Evolutionary conservation across 2,888 invertebrate species (phyloP).

Genomic region (Cordylochernes scorpioides): DNA sequence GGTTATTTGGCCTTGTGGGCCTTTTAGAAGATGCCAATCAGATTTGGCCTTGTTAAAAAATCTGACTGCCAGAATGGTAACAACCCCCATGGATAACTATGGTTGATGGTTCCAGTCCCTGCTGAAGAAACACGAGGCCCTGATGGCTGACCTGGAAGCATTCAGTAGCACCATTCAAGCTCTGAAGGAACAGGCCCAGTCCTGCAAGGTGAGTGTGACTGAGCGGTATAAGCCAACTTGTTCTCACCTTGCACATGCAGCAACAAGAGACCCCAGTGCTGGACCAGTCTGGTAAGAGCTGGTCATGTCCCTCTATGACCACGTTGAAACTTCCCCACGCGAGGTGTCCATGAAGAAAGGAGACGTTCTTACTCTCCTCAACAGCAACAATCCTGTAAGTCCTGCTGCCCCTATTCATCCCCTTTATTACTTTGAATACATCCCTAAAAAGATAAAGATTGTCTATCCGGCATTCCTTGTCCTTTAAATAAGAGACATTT

Average conservation of each 20-base stretch:
- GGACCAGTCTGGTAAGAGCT: slow-evolving; percentile 83
- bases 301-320: slow-evolving; percentile 89
- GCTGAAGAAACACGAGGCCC: slow-evolving; percentile 88
- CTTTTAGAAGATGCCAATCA: too few relatives aligned
- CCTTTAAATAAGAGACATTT: too few relatives aligned
- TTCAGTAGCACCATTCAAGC: slow-evolving; percentile 80
- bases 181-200: slow-evolving; percentile 66
- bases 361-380: slow-evolving; percentile 77
- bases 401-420: neutral
- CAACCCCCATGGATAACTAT: too few relatives aligned
- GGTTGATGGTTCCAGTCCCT: slow-evolving; percentile 33
- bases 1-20: too few relatives aligned
- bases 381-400: slow-evolving; percentile 61
- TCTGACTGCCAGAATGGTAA: too few relatives aligned
- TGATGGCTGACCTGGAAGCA: slow-evolving; percentile 85
- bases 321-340: slow-evolving; percentile 88
- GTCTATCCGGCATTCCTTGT: too few relatives aligned
- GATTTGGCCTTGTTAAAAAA: too few relatives aligned
- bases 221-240: neutral
- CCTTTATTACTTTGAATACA: too few relatives aligned
- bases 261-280: slow-evolving; percentile 88
- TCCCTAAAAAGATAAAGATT: too few relatives aligned
- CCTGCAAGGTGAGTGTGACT: slow-evolving; percentile 31
- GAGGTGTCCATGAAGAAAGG: slow-evolving; percentile 99
- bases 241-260: slow-evolving; percentile 20